A percentile compares a stretch with the other conserved stretches of the same genome.
Evolutionary conservation across 2,797 vertebrate genomes (phyloP).

Genomic region (Coranthus polyacanthus): DNA sequence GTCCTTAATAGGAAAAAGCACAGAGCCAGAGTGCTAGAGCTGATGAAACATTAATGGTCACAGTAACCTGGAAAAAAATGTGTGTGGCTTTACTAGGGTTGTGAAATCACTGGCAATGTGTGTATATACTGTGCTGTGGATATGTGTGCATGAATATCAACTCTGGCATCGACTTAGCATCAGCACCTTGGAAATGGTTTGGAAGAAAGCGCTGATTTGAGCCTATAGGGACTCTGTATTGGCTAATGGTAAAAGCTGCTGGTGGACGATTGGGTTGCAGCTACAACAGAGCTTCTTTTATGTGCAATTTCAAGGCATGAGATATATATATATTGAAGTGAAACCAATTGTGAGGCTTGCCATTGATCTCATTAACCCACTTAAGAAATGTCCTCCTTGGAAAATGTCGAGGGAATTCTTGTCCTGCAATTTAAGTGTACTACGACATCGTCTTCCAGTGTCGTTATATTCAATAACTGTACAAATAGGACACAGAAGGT

Average conservation of each 20-base stretch:
- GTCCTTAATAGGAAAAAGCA: constrained; percentile 43
- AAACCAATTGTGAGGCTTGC: constrained; percentile 59
- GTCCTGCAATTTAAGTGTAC: constrained; percentile 58
- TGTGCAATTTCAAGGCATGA: constrained; percentile 26
- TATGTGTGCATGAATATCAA: constrained; percentile 43
- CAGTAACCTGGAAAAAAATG: constrained; percentile 28
- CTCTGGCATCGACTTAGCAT: constrained; percentile 37
- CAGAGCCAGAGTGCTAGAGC: constrained; percentile 10
- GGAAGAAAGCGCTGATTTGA: constrained; percentile 53
- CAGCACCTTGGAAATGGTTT: constrained; percentile 35
- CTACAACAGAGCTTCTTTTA: constrained; percentile 32
- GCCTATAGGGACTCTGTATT: constrained; percentile 22
- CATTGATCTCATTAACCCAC: constrained; percentile 83
- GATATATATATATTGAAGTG: constrained; percentile 67
- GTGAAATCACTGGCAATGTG: constrained; percentile 27
- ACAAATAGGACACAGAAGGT: constrained; percentile 38
- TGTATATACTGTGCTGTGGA: constrained; percentile 20
- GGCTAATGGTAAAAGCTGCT: constrained; percentile 16
- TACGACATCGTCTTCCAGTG: background rate
- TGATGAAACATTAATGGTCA: constrained; percentile 49
- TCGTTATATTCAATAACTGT: constrained; percentile 37
- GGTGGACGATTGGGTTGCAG: constrained; percentile 14
- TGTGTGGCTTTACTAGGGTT: constrained; percentile 22
- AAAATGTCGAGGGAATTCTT: constrained; percentile 64
- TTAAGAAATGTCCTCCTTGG: constrained; percentile 60